phyloP scores from a whole-genome alignment of 1,140 invertebrate species.

The Eriocheir sinensis region DNA sequence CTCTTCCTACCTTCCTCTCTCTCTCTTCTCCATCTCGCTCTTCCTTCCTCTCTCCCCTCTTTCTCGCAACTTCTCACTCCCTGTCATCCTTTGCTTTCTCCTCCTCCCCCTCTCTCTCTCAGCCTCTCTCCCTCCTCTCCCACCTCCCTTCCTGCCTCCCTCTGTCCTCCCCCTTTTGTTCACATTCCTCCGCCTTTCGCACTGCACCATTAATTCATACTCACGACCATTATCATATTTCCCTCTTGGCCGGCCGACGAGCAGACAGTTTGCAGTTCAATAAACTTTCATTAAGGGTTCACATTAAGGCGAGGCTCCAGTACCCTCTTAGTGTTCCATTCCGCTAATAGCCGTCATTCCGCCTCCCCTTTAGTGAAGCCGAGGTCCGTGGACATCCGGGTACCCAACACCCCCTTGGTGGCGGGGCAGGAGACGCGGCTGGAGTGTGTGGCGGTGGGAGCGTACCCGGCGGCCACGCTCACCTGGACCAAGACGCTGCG shows the following conservation, averaged over 20 bases:
- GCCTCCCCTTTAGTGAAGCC: neutral
- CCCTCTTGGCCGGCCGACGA: neutral
- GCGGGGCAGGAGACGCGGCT: conserved; percentile 59
- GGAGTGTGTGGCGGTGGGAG: conserved; percentile 59
- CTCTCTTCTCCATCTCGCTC: neutral
- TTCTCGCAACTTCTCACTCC: too few relatives aligned
- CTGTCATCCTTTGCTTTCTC: conserved; percentile 5
- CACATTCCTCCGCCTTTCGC: neutral
- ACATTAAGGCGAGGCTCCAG: neutral
- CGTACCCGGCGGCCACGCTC: conserved; percentile 46
- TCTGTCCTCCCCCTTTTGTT: neutral
- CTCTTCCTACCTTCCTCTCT: neutral
- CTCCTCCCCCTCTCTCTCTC: neutral
- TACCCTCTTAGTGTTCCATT: neutral
- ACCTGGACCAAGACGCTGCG: conserved; percentile 51
- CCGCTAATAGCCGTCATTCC: neutral
- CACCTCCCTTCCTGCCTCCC: neutral
- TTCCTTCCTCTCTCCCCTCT: neutral
- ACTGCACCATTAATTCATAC: neutral
- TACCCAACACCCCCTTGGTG: conserved; percentile 47
- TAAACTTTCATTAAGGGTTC: conserved; percentile 16
- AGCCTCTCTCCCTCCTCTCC: neutral
- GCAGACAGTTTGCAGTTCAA: conserved; percentile 9
- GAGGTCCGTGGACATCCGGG: conserved; percentile 39
- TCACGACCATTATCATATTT: conserved; percentile 2